Conservation (phyloP, 2,797 vertebrate species). For the Amblyraja radiata region DNA sequence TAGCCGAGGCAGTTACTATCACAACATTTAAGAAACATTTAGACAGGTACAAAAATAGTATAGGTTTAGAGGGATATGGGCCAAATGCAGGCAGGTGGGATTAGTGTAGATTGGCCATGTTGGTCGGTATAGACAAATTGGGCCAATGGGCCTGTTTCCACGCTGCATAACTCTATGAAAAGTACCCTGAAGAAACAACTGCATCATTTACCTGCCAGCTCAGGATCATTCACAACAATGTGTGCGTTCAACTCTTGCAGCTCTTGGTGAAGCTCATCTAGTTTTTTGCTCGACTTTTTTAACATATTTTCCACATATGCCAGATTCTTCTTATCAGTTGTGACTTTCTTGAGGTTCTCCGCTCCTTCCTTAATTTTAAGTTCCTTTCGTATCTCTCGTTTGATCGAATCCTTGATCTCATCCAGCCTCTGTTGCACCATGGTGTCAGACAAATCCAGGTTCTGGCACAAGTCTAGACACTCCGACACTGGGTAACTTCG, state of each 20-base stretch:
- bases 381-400: conserved; percentile 97
- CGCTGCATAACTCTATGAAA: background rate
- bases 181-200: background rate
- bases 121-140: no score
- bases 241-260: conserved; percentile 95
- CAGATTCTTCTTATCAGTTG: conserved; percentile 97
- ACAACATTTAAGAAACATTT: no score
- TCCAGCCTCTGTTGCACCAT: conserved; percentile 96
- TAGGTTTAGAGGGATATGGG: no score
- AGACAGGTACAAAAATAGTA: no score
- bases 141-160: no score
- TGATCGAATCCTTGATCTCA: conserved; percentile 95
- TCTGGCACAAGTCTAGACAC: conserved; percentile 76
- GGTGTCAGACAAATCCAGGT: conserved; percentile 86
- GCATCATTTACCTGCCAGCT: conserved; percentile 45
- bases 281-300: conserved; percentile 97
- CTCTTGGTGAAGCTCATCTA: conserved; percentile 94
- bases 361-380: conserved; percentile 98
- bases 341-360: conserved; percentile 94
- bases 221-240: conserved; percentile 91
- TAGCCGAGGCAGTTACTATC: no score
- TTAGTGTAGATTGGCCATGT: no score
- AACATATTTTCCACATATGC: conserved; percentile 98
- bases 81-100: no score
- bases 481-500: conserved; percentile 78